phyloP scores from a whole-genome alignment of 1,140 invertebrate species.

The Myzus persicae region DNA sequence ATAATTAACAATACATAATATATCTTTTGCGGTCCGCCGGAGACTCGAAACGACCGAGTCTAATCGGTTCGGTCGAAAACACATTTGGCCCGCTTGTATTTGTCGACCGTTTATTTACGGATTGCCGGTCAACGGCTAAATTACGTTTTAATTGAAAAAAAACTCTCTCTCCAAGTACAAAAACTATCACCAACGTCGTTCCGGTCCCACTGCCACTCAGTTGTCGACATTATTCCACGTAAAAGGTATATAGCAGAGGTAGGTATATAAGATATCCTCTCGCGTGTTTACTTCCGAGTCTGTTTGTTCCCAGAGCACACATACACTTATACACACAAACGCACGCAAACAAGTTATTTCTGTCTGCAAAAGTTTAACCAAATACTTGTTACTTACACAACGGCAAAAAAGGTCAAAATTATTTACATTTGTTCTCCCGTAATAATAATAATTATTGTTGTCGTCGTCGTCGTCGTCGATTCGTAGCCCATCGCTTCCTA shows the following conservation, averaged over 20 bases:
- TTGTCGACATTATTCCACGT: neutral
- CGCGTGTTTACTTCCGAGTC: neutral
- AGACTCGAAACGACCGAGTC: neutral
- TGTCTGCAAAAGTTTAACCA: neutral
- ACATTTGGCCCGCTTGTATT: neutral
- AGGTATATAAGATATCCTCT: neutral
- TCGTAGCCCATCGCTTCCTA: no score
- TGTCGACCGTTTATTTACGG: constrained; percentile 23
- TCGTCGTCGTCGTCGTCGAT: no score
- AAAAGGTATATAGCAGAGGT: neutral
- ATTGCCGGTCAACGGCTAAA: neutral
- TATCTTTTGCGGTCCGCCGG: neutral
- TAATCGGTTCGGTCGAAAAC: constrained; percentile 17
- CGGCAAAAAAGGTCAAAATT: neutral
- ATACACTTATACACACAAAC: neutral
- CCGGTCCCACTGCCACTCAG: no score
- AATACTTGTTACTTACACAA: neutral
- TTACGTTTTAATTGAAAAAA: constrained; percentile 44
- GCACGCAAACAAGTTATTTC: neutral
- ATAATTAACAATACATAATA: neutral
- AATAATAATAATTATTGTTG: neutral
- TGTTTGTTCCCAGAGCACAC: neutral
- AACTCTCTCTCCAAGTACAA: neutral
- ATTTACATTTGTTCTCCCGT: neutral
- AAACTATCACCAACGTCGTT: neutral